Evolutionary conservation across 2,888 invertebrate genomes (phyloP).

Genomic region (Geotrupes spiniger): DNA sequence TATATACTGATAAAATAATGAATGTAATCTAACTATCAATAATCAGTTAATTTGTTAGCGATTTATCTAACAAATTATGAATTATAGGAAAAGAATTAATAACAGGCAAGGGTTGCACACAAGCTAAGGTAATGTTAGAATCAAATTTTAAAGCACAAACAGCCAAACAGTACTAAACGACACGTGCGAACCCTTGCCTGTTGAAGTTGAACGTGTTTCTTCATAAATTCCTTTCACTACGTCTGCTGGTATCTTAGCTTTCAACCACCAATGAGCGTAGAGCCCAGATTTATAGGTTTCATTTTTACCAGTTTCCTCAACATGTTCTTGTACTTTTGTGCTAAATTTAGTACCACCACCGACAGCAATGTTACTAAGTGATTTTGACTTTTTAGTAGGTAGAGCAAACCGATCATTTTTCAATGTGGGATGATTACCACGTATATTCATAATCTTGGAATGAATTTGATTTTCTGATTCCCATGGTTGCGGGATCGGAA

Average conservation of each 20-base stretch:
- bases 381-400: slow-evolving; percentile 38
- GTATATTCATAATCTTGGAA: slow-evolving; percentile 48
- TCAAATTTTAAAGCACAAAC: slow-evolving; percentile 20
- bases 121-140: slow-evolving; percentile 19
- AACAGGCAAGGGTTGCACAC: slow-evolving; percentile 29
- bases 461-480: slow-evolving; percentile 51
- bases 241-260: slow-evolving; percentile 73
- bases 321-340: slow-evolving; percentile 17
- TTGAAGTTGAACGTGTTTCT: slow-evolving; percentile 41
- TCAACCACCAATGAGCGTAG: slow-evolving; percentile 93
- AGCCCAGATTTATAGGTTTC: slow-evolving; percentile 76
- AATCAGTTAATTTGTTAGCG: too few relatives aligned
- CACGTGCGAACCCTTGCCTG: slow-evolving; percentile 49
- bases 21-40: too few relatives aligned
- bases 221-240: slow-evolving; percentile 52
- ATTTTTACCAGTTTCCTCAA: slow-evolving; percentile 48
- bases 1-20: too few relatives aligned
- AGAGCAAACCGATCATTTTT: slow-evolving; percentile 53
- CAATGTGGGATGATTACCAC: slow-evolving; percentile 37
- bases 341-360: slow-evolving; percentile 32
- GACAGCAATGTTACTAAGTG: slow-evolving; percentile 43
- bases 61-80: too few relatives aligned
- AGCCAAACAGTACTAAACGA: slow-evolving; percentile 7
- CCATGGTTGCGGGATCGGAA: slow-evolving; percentile 51
- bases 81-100: slow-evolving; percentile 11